Conservation (phyloP, 2,113 vertebrate genomes). For the Vimba vimba region DNA sequence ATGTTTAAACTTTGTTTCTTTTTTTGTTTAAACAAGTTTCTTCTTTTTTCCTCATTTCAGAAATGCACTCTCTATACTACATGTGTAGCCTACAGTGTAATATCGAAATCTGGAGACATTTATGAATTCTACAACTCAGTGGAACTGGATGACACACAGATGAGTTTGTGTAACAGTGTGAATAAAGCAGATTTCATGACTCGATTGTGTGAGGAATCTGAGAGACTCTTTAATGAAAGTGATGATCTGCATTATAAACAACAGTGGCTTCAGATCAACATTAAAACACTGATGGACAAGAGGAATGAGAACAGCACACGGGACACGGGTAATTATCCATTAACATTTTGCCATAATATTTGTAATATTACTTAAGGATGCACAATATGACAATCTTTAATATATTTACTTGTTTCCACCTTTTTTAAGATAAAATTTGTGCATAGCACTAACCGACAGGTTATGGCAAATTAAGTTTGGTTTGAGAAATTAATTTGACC, state of each 20-base stretch:
- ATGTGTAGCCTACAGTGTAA: not conserved
- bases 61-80: not conserved
- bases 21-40: too few species aligned
- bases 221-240: not conserved
- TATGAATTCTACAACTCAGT: not conserved
- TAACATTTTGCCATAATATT: too few species aligned
- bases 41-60: not conserved
- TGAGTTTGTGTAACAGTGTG: not conserved
- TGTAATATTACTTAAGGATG: too few species aligned
- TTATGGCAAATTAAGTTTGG: too few species aligned
- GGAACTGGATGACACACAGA: not conserved
- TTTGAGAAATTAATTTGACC: too few species aligned
- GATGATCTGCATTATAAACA: not conserved
- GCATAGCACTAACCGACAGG: too few species aligned
- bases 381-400: too few species aligned
- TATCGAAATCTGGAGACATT: not conserved
- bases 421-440: too few species aligned
- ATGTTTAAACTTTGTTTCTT: too few species aligned
- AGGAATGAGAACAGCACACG: not conserved
- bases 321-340: too few species aligned
- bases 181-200: not conserved
- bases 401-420: too few species aligned
- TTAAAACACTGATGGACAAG: not conserved
- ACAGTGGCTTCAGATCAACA: not conserved
- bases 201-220: not conserved